Evolutionary conservation across 2,888 invertebrate genomes (phyloP), one percentile per base, ranked within the genome.

Genomic region (Cryptophagus acutangulus): DNA sequence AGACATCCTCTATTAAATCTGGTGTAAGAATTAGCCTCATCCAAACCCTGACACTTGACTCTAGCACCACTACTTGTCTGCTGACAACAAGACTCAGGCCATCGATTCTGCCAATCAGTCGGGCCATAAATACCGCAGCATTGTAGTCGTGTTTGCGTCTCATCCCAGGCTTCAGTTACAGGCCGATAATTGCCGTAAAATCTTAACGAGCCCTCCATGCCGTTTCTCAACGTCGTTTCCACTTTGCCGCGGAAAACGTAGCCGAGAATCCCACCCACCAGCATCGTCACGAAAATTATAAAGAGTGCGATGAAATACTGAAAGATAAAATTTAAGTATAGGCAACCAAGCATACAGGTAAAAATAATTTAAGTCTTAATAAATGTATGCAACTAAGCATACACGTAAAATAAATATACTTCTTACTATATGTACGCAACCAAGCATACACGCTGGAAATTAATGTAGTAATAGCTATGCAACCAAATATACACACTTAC

Each of bases 231-330:
- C 0, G 84, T 82, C 30, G 77, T 77, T 37, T 81, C 71, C 18
- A 93, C 86, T 69, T 91, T 86, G 61, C 84, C 85, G 30, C 89
- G 78, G 73, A 92, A 94, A 35, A 93, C 90, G 66, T 90, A 92
- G 38, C 89, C 88, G 40, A 94, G 74, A 48, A 94, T 86, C 29
- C 91, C 94, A 24, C 92, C 92, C 44, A 93, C 84, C 49, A 93
- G 71, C 81, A 94, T 85, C 47, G 86, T 86, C 48, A 93, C 84
- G 71, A 93, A 91, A 54, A 94, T 82, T 54, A 93, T 75, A 63
- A 93, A 83, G 36, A 94, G 77, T 15, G 90, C 76, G 57, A 92
- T 85, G 72, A 92, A 91, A 70, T 91, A 91, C 91, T 91, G 74
- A 29, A 78, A 31, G 5, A 15, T 3, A 31, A n/a, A n/a, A n/a